Evolutionary conservation across 1,140 invertebrate species (phyloP).

Genomic region (Pseudomyrmex flavicornis): DNA sequence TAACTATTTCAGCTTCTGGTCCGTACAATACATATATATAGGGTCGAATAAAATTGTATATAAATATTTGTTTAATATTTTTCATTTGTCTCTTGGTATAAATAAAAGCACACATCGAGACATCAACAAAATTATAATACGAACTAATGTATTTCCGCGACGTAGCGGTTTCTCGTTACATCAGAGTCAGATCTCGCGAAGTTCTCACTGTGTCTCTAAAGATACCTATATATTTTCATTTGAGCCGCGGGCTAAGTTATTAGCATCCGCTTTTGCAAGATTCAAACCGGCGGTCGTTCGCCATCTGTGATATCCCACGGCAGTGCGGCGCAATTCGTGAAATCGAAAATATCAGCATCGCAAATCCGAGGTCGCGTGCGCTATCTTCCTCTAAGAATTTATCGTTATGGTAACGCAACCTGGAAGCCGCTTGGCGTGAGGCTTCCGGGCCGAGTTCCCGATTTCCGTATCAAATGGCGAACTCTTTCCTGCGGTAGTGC

Average conservation of each 20-base stretch:
- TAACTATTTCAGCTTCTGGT: slow-evolving; percentile 68
- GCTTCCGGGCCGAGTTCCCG: slow-evolving; percentile 77
- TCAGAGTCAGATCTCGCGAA: slow-evolving; percentile 35
- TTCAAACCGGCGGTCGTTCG: slow-evolving; percentile 57
- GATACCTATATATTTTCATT: slow-evolving; percentile 28
- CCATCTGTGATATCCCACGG: slow-evolving; percentile 65
- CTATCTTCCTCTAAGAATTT: slow-evolving; percentile 76
- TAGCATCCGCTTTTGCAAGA: slow-evolving; percentile 52
- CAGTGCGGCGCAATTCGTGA: slow-evolving; percentile 72
- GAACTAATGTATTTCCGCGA: slow-evolving; percentile 3
- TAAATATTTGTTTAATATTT: not conserved
- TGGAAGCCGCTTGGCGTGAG: slow-evolving; percentile 77
- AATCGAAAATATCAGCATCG: slow-evolving; percentile 72
- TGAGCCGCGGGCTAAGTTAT: slow-evolving; percentile 62
- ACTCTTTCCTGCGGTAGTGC: slow-evolving; percentile 72
- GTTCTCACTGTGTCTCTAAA: slow-evolving; percentile 46
- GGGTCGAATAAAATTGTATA: not conserved
- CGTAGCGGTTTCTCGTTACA: not conserved
- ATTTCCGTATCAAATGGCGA: slow-evolving; percentile 80
- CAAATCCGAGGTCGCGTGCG: slow-evolving; percentile 57
- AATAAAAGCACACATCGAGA: not conserved
- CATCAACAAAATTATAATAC: not conserved
- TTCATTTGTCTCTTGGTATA: not conserved
- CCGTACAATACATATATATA: too few species aligned
- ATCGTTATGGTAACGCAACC: slow-evolving; percentile 80